Conservation (phyloP, 2,113 vertebrate genomes). For the Oostethus manadensis region DNA sequence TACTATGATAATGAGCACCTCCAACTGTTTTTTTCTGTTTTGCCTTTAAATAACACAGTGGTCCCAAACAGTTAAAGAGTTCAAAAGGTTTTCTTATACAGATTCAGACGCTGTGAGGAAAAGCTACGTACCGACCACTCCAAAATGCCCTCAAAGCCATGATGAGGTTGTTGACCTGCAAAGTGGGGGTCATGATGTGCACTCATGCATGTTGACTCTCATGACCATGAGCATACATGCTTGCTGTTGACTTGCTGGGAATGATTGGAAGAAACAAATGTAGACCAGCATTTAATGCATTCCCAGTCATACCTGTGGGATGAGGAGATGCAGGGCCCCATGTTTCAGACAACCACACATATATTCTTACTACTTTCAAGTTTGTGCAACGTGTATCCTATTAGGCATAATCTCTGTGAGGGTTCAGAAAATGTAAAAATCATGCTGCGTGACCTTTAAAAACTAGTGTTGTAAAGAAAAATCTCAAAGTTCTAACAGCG, state of each 20-base stretch:
- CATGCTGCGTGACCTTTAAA: too few species aligned
- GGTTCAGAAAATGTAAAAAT: too few species aligned
- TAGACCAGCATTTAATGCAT: not conserved
- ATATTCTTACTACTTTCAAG: not conserved
- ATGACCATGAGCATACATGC: not conserved
- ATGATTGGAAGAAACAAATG: not conserved
- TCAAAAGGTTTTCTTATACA: not conserved
- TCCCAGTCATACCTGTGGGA: not conserved
- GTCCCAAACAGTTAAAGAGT: too few species aligned
- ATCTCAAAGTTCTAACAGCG: too few species aligned
- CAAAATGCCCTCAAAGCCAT: conserved; percentile 12
- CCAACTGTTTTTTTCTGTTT: conserved; percentile 22
- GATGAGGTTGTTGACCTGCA: conserved; percentile 18
- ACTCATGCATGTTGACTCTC: not conserved
- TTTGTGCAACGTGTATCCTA: too few species aligned
- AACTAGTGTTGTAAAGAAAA: too few species aligned
- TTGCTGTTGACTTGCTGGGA: not conserved
- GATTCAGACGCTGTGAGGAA: not conserved
- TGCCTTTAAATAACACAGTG: not conserved
- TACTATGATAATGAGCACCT: conserved; percentile 35
- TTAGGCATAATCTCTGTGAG: too few species aligned
- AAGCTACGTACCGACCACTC: conserved; percentile 3
- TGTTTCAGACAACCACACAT: not conserved
- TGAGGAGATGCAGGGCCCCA: not conserved
- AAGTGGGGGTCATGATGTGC: not conserved